Conservation (phyloP, 2,113 vertebrate species). For the Calyptommatus sinebrachiatus region DNA sequence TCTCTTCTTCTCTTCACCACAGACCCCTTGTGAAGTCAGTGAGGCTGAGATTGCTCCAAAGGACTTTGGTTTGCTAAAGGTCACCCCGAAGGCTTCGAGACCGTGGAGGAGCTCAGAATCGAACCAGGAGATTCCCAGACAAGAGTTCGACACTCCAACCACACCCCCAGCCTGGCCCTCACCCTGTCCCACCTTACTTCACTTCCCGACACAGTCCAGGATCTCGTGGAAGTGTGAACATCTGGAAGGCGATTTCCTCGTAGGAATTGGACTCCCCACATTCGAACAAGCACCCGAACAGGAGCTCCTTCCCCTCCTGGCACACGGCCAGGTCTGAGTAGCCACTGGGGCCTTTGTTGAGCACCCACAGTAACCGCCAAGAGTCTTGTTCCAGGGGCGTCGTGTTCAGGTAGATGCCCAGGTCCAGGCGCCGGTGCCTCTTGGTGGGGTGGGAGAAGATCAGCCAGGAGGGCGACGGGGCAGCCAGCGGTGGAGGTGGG, state of each 20-base stretch:
- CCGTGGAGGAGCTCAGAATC: too few relatives aligned
- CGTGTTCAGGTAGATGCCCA: background rate
- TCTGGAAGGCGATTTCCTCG: conserved; percentile 64
- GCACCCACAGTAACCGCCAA: conserved; percentile 79
- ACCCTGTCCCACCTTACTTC: background rate
- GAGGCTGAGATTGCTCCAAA: too few relatives aligned
- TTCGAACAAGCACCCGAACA: conserved; percentile 86
- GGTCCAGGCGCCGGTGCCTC: conserved; percentile 58
- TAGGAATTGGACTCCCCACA: conserved; percentile 64
- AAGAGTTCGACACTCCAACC: too few relatives aligned
- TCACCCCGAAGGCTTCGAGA: too few relatives aligned
- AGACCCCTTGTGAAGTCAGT: too few relatives aligned
- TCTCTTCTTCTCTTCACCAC: too few relatives aligned
- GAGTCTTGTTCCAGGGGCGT: conserved; percentile 64
- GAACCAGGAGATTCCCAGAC: too few relatives aligned
- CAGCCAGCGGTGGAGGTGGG: conserved; percentile 2
- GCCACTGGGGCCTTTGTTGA: conserved; percentile 80
- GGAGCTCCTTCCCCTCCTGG: conserved; percentile 50
- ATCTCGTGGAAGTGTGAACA: conserved; percentile 53
- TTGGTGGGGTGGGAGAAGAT: conserved; percentile 86
- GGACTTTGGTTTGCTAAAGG: too few relatives aligned
- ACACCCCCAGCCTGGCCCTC: too few relatives aligned
- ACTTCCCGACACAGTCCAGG: too few relatives aligned
- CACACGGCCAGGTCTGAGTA: conserved; percentile 86
- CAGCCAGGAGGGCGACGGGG: conserved; percentile 47